Conservation (phyloP, 2,888 invertebrate species). For the Thereva unica region DNA sequence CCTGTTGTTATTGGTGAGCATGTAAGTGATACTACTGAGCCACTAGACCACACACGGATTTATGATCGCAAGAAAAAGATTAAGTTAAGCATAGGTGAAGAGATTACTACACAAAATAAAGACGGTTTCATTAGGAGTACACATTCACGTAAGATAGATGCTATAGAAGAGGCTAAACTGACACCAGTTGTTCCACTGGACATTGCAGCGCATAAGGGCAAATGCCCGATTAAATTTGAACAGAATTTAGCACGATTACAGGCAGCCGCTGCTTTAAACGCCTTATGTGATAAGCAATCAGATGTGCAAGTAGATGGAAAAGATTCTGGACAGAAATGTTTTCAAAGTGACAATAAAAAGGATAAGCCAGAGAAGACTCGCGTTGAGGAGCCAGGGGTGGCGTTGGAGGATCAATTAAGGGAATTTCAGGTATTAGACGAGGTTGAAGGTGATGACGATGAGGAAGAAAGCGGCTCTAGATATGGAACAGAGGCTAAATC, state of each 20-base stretch:
- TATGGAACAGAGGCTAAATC: conserved; percentile 57
- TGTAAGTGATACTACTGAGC: too few relatives aligned
- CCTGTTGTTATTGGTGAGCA: too few relatives aligned
- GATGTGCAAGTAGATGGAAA: not conserved
- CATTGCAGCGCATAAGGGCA: conserved; percentile 8
- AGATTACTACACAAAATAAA: too few relatives aligned
- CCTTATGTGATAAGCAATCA: not conserved
- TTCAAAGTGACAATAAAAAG: not conserved
- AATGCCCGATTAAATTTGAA: conserved; percentile 1
- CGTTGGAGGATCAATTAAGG: conserved; percentile 58
- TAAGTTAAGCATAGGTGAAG: too few relatives aligned
- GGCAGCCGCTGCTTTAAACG: not conserved
- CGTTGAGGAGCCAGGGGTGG: conserved; percentile 48
- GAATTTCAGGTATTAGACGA: conserved; percentile 72
- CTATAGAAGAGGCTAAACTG: not conserved
- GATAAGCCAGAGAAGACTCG: conserved; percentile 24
- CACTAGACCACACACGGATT: too few relatives aligned
- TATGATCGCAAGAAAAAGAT: too few relatives aligned
- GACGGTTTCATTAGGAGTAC: too few relatives aligned
- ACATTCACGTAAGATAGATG: too few relatives aligned
- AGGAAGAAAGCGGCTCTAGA: too few relatives aligned
- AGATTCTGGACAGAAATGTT: not conserved
- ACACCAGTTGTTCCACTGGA: not conserved
- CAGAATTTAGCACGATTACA: not conserved
- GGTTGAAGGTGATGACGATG: conserved; percentile 58